Evolutionary conservation across 2,888 invertebrate species (phyloP), one percentile per base, ranked within the genome.

Genomic region (Xanthorhoe designata): DNA sequence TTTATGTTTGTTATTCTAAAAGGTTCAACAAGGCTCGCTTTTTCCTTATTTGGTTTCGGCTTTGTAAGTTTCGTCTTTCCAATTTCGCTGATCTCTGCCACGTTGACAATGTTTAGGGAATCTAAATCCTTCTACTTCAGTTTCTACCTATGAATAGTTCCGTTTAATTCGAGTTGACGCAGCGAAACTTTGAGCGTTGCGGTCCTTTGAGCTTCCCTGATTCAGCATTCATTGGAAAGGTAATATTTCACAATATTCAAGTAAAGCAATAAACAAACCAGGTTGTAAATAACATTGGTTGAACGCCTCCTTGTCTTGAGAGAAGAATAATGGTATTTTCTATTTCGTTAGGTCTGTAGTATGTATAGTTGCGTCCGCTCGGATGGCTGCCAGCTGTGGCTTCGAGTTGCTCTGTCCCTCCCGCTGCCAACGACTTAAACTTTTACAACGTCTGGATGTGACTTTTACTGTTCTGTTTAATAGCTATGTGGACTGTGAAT

Each of bases 261-360:
- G 79, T 80, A 79, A 81, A 81, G 79, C 80, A 84, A 89, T 85
- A 90, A 90, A 87, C 88, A 90, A 85, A 87, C 83, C 83, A 79
- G 85, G 89, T 84, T 88, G 87, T 91, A 91, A 91, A 91, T 91
- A 90, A 91, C 87, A 82, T 83, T 85, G 89, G 86, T 88, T 83
- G 89, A 91, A 91, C 90, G 91, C 90, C 90, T 92, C 81, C 90
- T 89, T 90, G 91, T 91, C 91, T 88, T 84, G 83, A 77, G 81
- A 83, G 83, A 90, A 91, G 90, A 92, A 89, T 91, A 92, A 92
- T 92, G 90, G 88, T 87, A 88, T 92, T 91, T 91, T 92, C 90
- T 92, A 91, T 92, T 92, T 91, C 88, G 91, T 92, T 92, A 91
- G 88, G 84, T 87, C 51, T 63, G 64, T 79, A 79, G 78, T 81